A percentile compares a stretch with the other conserved stretches of the same genome.
These are phyloP conservation scores for Dinoponera quadriceps DNA, from an alignment of 1,140 invertebrate species.

Conservation along the genomic window DNA sequence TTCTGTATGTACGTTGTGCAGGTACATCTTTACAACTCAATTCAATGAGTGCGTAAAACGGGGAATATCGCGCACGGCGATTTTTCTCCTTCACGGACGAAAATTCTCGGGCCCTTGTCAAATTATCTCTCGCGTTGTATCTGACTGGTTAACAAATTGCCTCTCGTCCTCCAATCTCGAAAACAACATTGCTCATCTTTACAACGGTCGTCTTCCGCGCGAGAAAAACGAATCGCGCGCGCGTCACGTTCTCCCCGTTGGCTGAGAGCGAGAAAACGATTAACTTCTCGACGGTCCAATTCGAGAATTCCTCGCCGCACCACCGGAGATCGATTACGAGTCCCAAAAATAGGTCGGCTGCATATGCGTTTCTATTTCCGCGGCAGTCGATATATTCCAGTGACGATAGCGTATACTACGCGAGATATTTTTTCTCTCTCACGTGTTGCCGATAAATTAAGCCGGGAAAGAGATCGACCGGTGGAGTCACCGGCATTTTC, in stretches of 20 bases:
- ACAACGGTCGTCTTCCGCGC: background rate
- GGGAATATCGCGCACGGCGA: background rate
- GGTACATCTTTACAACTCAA: background rate
- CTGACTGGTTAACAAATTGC: conserved; percentile 47
- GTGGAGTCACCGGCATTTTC: conserved; percentile 4
- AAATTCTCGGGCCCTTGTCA: conserved; percentile 1
- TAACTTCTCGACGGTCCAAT: conserved; percentile 55
- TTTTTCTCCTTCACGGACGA: background rate
- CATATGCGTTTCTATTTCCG: conserved; percentile 74
- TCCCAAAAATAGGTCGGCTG: conserved; percentile 69
- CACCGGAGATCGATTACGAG: conserved; percentile 61
- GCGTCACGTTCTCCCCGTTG: background rate
- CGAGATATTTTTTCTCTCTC: conserved; percentile 71
- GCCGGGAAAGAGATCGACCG: conserved; percentile 27
- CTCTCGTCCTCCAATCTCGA: conserved; percentile 5
- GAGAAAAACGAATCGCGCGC: conserved; percentile 20
- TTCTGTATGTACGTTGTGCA: too few species aligned
- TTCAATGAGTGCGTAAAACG: conserved; percentile 1
- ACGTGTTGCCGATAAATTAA: conserved; percentile 73
- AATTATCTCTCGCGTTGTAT: conserved; percentile 26
- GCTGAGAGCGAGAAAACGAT: conserved; percentile 49
- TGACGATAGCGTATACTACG: conserved; percentile 34
- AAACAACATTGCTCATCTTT: conserved; percentile 48
- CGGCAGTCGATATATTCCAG: conserved; percentile 56
- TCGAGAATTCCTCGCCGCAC: conserved; percentile 31